Evolutionary conservation across 1,140 invertebrate genomes (phyloP), one percentile per base, ranked within the genome.

Genomic region (Reticulitermes speratus): DNA sequence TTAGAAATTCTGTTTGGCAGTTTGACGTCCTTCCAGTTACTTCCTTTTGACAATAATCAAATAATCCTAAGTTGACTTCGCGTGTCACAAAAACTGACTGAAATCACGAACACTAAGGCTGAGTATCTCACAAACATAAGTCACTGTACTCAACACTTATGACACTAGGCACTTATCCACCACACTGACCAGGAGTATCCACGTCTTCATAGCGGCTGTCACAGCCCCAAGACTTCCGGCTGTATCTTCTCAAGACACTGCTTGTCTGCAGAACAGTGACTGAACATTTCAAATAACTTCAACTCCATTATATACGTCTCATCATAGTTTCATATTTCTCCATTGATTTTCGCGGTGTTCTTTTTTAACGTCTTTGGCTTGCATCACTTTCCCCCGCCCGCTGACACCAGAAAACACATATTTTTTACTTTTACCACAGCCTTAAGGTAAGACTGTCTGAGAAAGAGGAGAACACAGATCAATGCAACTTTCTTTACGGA

Each of bases 141-240:
- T 12, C 59, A 65, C 59, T 65, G 59, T 25, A 25, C 25, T 25
- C 59, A 75, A 75, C 65, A 75, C 65, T 9, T 25, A 75, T 8
- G 7, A 25, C 65, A 75, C 52, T 55, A 55, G 52, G 52, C 52
- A 55, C 52, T 55, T 21, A 55, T 55, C 52, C 52, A 55, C 52
- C 52, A 55, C 52, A 55, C 65, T 75, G 65, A 75, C 65, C 65
- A 75, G n/a, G 65, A 75, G n/a, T 75, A 75, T 75, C 65, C 65
- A 75, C 65, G 65, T 75, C 65, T 75, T 75, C 65, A 75, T 75
- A 2, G 65, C n/a, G n/a, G 65, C 65, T 30, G 65, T 30, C 8
- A 25, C 65, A 75, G 25, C 65, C 65, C 65, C 14, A 21, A 11
- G 7, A 8, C 65, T n/a, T 5, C 65, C n/a, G 65, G n/a, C 52